A percentile compares a stretch with the other conserved stretches of the same genome.
phyloP scores from a whole-genome alignment of 2,888 invertebrate species.

The Anagyrus pseudococci region DNA sequence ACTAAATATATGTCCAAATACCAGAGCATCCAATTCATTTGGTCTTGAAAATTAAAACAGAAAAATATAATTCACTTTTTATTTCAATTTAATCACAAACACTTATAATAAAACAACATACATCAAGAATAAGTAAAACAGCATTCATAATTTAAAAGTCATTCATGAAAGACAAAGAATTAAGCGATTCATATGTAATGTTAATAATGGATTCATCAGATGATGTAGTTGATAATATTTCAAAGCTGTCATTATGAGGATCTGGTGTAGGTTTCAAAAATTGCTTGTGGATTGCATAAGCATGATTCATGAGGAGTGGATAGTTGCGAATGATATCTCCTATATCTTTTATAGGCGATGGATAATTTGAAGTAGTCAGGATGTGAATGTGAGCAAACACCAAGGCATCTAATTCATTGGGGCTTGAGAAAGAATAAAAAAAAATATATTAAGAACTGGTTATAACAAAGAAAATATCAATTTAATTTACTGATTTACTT shows the following conservation, averaged over 20 bases:
- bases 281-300: conserved; percentile 42
- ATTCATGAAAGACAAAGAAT: too few relatives aligned
- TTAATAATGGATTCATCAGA: conserved; percentile 44
- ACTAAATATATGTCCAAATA: conserved; percentile 96
- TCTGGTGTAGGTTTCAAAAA: conserved; percentile 41
- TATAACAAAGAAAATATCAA: conserved; percentile 4
- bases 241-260: conserved; percentile 42
- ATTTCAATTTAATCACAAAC: background rate
- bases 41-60: conserved; percentile 65
- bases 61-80: conserved; percentile 23
- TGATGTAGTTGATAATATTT: conserved; percentile 39
- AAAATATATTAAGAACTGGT: conserved; percentile 7
- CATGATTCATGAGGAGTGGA: conserved; percentile 59
- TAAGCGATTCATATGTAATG: too few relatives aligned
- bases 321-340: conserved; percentile 61
- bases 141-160: conserved; percentile 1
- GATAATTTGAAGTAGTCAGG: conserved; percentile 60
- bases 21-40: conserved; percentile 93
- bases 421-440: conserved; percentile 61
- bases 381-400: conserved; percentile 72
- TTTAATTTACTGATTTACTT: conserved; percentile 56
- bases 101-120: background rate
- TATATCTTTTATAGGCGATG: conserved; percentile 50
- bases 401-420: conserved; percentile 80
- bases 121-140: background rate